Conservation (phyloP, 1,140 invertebrate genomes). For the Heliconius melpomene region DNA sequence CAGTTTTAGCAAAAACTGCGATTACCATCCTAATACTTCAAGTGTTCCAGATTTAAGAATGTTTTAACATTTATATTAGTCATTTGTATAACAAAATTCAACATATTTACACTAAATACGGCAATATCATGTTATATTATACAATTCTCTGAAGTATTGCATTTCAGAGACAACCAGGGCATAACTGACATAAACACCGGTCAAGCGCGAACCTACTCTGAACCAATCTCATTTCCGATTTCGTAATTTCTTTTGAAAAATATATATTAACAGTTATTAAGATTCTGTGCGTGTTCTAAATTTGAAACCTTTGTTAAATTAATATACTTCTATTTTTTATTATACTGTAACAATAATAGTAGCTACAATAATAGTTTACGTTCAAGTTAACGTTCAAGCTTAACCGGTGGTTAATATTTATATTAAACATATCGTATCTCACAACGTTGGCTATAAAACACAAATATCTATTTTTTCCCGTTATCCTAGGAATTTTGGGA, state of each 20-base stretch:
- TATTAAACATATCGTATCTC: too few relatives aligned
- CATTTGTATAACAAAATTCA: conserved; percentile 24
- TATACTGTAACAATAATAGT: too few relatives aligned
- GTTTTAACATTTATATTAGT: neutral
- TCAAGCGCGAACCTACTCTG: conserved; percentile 36
- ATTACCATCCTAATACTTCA: neutral
- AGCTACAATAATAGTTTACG: too few relatives aligned
- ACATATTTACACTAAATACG: conserved; percentile 22
- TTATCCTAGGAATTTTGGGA: too few relatives aligned
- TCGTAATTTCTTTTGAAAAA: conserved; percentile 26
- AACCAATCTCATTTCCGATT: conserved; percentile 35
- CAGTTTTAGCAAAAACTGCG: neutral
- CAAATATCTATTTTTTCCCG: too few relatives aligned
- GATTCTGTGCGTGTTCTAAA: neutral
- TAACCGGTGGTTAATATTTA: too few relatives aligned
- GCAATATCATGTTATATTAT: conserved; percentile 31
- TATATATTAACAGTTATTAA: conserved; percentile 1
- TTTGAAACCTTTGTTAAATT: neutral
- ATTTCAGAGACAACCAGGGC: conserved; percentile 40
- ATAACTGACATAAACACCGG: conserved; percentile 42
- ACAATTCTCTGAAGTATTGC: conserved; percentile 33
- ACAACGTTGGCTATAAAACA: too few relatives aligned
- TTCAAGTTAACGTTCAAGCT: too few relatives aligned
- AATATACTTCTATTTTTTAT: neutral
- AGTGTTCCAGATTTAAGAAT: conserved; percentile 2